Percentiles rank a stretch among this genome's conserved stretches.
Evolutionary conservation across 2,113 vertebrate genomes (phyloP).

Genomic region (Apodemus sylvaticus): DNA sequence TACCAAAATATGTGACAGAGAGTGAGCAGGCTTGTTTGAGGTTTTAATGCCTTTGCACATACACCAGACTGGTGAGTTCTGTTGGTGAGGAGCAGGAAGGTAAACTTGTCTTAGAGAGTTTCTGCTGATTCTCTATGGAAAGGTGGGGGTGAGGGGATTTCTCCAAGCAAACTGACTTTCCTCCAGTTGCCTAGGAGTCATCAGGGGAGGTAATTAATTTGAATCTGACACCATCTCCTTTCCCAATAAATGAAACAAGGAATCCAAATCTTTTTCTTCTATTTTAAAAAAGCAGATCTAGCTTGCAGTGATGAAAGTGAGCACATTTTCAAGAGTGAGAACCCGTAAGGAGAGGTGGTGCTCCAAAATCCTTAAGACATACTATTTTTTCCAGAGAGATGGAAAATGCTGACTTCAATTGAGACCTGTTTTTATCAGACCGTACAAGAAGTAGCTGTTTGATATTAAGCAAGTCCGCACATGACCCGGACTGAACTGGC

Average conservation of each 20-base stretch:
- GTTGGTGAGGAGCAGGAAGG: neutral
- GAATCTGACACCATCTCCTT: neutral
- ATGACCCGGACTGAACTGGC: neutral
- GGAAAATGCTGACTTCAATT: slow-evolving; percentile 1
- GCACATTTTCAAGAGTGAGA: neutral
- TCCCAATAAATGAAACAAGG: slow-evolving; percentile 8
- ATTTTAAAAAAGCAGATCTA: neutral
- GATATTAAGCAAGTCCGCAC: neutral
- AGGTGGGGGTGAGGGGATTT: neutral
- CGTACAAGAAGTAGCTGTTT: neutral
- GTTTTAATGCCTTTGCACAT: neutral
- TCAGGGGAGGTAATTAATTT: neutral
- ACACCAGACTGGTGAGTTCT: neutral
- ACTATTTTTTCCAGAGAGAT: neutral
- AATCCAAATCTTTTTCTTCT: neutral
- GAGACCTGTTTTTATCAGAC: slow-evolving; percentile 50
- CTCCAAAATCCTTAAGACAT: slow-evolving; percentile 24
- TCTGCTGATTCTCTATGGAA: neutral
- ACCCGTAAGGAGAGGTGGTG: neutral
- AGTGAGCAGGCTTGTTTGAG: neutral
- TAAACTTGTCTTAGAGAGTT: neutral
- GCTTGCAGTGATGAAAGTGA: neutral
- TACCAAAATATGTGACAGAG: neutral
- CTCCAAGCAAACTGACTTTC: neutral
- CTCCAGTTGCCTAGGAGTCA: neutral